A percentile compares a stretch with the other conserved stretches of the same genome.
Evolutionary conservation across 2,797 vertebrate species (phyloP).

Genomic region (Lagodon rhomboides): DNA sequence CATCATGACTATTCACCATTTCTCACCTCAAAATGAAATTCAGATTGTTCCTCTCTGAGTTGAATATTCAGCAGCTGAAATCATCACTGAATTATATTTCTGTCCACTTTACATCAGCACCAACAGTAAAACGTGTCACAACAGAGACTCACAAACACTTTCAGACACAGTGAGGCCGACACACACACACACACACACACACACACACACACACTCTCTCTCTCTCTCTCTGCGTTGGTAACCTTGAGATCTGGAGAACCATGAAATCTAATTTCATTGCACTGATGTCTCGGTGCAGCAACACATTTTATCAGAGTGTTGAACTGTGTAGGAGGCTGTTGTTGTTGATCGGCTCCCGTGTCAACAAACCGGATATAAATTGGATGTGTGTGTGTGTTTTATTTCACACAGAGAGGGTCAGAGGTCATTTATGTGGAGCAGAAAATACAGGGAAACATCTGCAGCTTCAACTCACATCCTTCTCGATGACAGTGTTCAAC

Average conservation of each 20-base stretch:
- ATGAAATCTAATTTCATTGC: conserved; percentile 39
- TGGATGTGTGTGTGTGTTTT: conserved; percentile 34
- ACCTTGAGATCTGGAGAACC: conserved; percentile 37
- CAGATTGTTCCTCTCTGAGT: not conserved
- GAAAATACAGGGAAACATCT: not conserved
- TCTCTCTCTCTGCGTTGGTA: not conserved
- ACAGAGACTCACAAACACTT: not conserved
- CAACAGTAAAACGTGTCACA: not conserved
- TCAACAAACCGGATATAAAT: conserved; percentile 36
- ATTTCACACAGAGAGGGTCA: conserved; percentile 21
- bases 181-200: not conserved
- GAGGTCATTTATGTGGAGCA: conserved; percentile 4
- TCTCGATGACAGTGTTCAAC: not conserved
- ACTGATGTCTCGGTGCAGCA: conserved; percentile 22
- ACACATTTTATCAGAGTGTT: conserved; percentile 27
- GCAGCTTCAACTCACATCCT: not conserved
- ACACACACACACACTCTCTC: not conserved
- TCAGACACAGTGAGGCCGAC: not conserved
- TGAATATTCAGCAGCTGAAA: not conserved
- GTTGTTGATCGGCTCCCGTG: conserved; percentile 12
- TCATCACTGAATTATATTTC: not conserved
- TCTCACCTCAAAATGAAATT: not conserved
- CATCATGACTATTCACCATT: not conserved
- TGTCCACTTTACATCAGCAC: not conserved
- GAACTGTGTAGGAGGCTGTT: conserved; percentile 15